These are phyloP conservation scores for Limonius californicus DNA, from an alignment of 1,140 invertebrate genomes.

Conservation along the genomic window DNA sequence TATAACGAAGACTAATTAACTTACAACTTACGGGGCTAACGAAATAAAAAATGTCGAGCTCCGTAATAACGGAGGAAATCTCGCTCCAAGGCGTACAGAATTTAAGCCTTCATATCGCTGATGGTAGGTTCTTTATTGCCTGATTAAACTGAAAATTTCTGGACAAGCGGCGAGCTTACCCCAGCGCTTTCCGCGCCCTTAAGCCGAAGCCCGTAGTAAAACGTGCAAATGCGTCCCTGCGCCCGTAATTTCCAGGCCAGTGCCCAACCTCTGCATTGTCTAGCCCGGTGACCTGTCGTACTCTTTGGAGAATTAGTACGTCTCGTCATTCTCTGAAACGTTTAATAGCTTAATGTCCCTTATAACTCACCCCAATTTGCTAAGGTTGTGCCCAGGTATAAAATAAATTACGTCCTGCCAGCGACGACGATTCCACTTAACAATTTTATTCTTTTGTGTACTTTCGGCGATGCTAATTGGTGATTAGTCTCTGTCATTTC, in stretches of 20 bases:
- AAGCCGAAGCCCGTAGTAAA: not conserved
- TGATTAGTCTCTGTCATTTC: not conserved
- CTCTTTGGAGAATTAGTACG: not conserved
- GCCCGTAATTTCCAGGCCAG: not conserved
- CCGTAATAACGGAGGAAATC: not conserved
- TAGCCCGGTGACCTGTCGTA: not conserved
- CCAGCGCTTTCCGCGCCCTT: not conserved
- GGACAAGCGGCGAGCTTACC: too few species aligned
- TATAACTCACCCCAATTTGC: constrained; percentile 4
- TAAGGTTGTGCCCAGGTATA: not conserved
- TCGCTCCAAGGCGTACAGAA: not conserved
- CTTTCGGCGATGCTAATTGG: not conserved
- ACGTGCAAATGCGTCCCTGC: not conserved
- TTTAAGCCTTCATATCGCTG: not conserved
- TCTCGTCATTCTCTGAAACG: not conserved
- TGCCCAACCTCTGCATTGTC: constrained; percentile 2
- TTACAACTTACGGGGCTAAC: not conserved
- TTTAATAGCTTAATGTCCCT: not conserved
- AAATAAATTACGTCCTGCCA: not conserved
- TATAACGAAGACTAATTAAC: constrained; percentile 13
- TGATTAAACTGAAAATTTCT: not conserved
- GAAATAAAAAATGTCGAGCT: not conserved
- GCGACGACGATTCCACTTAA: not conserved
- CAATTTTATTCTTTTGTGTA: not conserved
- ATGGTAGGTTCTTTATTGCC: not conserved